Percentiles rank a stretch among this genome's conserved stretches.
These are phyloP conservation scores for Melipona beecheii DNA, from an alignment of 2,888 invertebrate genomes.

Conservation along the genomic window DNA sequence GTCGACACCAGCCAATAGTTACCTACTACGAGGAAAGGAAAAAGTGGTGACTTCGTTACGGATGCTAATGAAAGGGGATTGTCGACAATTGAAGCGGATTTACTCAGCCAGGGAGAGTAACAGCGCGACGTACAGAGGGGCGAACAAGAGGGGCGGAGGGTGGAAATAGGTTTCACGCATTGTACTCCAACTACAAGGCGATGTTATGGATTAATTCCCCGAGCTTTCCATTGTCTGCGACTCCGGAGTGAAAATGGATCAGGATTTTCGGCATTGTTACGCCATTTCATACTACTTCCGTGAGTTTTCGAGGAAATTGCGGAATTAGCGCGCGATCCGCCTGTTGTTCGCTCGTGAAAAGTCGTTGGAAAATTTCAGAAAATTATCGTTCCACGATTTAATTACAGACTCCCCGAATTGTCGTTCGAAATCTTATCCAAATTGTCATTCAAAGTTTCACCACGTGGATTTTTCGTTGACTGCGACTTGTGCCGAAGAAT, in stretches of 20 bases:
- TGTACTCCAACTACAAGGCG: constrained; percentile 43
- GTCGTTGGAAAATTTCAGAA: not conserved
- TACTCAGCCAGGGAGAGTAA: not conserved
- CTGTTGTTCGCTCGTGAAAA: not conserved
- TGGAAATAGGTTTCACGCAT: constrained; percentile 49
- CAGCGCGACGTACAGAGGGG: not conserved
- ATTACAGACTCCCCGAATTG: not conserved
- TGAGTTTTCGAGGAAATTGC: constrained; percentile 14
- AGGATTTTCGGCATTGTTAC: constrained; percentile 46
- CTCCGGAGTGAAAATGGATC: constrained; percentile 41
- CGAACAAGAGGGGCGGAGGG: not conserved
- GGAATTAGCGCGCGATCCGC: not conserved
- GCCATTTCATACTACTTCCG: not conserved
- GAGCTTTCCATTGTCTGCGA: constrained; percentile 32
- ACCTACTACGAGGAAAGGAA: not conserved
- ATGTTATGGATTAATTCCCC: constrained; percentile 51
- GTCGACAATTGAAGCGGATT: constrained; percentile 56
- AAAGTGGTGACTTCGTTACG: constrained; percentile 43
- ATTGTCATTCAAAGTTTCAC: not conserved
- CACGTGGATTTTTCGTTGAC: not conserved
- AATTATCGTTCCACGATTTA: no score
- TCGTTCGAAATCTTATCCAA: not conserved
- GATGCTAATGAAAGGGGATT: constrained; percentile 48
- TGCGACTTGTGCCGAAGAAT: no score
- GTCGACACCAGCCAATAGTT: constrained; percentile 14